Conservation (phyloP, 2,888 invertebrate genomes). For the Drosophila imparisetae region DNA sequence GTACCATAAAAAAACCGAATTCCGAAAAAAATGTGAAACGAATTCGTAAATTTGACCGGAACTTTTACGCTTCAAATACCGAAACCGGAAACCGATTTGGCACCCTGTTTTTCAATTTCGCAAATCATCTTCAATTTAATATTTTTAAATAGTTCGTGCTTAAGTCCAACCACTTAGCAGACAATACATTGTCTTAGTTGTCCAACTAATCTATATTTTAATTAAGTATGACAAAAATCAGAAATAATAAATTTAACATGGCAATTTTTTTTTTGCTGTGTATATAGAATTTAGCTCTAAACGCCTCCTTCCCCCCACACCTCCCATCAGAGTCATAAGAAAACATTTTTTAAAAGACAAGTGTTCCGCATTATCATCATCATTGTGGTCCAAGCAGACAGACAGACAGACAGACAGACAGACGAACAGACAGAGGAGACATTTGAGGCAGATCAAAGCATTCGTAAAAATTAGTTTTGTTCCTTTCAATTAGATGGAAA, state of each 20-base stretch:
- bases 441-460: conserved; percentile 48
- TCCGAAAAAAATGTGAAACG: not conserved
- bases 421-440: not conserved
- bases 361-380: conserved; percentile 30
- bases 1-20: not conserved
- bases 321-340: not conserved
- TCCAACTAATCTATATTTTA: not conserved
- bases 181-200: too few species aligned
- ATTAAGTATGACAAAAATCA: not conserved
- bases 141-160: not conserved
- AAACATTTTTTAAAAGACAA: conserved; percentile 11
- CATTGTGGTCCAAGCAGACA: not conserved
- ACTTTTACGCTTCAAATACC: not conserved
- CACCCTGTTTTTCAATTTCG: not conserved
- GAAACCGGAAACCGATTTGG: not conserved
- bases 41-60: not conserved
- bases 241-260: not conserved
- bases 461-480: conserved; percentile 46
- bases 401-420: not conserved
- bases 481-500: conserved; percentile 49
- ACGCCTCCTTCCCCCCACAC: not conserved
- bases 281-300: not conserved
- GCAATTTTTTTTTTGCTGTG: not conserved
- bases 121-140: not conserved
- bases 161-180: not conserved